Evolutionary conservation across 1,140 invertebrate species (phyloP).

Genomic region (Drosophila truncata): DNA sequence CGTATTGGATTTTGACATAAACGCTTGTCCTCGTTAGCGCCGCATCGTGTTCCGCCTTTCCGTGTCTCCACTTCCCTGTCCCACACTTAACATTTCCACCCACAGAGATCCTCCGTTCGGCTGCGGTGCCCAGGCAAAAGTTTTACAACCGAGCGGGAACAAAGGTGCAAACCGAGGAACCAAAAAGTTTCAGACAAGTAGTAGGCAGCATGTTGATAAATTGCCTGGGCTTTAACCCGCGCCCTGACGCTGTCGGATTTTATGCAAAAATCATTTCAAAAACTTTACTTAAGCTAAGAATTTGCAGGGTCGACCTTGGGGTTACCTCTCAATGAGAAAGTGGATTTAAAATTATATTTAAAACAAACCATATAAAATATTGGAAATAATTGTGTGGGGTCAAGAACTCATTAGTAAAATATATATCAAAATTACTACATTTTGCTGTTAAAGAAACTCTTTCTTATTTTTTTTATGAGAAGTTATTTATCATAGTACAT

Average conservation of each 20-base stretch:
- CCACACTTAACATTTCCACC: constrained; percentile 5
- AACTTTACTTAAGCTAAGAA: constrained; percentile 7
- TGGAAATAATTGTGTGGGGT: too few relatives aligned
- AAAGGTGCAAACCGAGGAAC: constrained; percentile 46
- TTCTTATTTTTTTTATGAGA: not conserved
- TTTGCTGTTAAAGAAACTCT: not conserved
- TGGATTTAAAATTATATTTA: too few relatives aligned
- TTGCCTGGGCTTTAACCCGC: constrained; percentile 64
- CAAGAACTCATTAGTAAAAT: too few relatives aligned
- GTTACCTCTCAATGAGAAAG: not conserved
- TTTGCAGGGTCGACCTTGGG: not conserved
- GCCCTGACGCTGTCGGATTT: constrained; percentile 62
- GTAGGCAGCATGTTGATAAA: constrained; percentile 78
- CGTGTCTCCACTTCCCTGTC: not conserved
- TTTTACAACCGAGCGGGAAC: constrained; percentile 52
- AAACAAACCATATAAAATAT: too few relatives aligned
- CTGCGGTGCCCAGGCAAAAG: constrained; percentile 68
- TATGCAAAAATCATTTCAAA: constrained; percentile 70
- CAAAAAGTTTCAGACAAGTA: constrained; percentile 71
- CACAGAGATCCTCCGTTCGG: constrained; percentile 44
- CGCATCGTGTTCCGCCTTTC: constrained; percentile 67
- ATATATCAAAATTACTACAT: too few relatives aligned
- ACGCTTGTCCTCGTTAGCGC: constrained; percentile 83
- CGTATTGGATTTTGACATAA: constrained; percentile 84
- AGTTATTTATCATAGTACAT: not conserved